These are phyloP conservation scores for Centropristis striata DNA, from an alignment of 2,113 vertebrate species.

Conservation along the genomic window DNA sequence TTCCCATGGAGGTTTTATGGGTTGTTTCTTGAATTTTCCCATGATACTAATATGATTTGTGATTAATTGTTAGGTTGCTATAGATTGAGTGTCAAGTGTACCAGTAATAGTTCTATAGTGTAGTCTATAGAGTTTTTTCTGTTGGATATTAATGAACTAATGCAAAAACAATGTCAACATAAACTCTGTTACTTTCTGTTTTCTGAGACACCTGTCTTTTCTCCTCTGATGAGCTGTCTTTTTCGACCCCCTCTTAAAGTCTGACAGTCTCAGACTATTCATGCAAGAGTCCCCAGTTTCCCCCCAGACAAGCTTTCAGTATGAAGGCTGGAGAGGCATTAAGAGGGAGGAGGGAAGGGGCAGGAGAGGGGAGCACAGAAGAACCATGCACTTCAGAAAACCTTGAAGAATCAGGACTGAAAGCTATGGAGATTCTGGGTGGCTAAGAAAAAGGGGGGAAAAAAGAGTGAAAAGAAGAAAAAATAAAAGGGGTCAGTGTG, in stretches of 20 bases:
- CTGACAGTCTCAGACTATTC: conserved; percentile 76
- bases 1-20: conserved; percentile 48
- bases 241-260: conserved; percentile 57
- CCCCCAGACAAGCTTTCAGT: conserved; percentile 78
- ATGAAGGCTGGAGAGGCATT: conserved; percentile 67
- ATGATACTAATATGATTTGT: not conserved
- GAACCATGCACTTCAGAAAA: conserved; percentile 72
- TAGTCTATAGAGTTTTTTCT: not conserved
- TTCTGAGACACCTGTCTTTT: conserved; percentile 74
- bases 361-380: conserved; percentile 41
- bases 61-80: not conserved
- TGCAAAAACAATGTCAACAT: not conserved
- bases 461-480: conserved; percentile 31
- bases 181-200: conserved; percentile 44
- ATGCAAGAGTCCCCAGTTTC: conserved; percentile 65
- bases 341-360: conserved; percentile 57
- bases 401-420: conserved; percentile 75
- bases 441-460: conserved; percentile 38
- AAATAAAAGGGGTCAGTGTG: conserved; percentile 37
- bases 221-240: conserved; percentile 71
- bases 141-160: not conserved
- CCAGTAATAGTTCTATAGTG: not conserved
- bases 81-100: not conserved
- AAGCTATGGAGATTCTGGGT: conserved; percentile 73
- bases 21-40: conserved; percentile 6